Evolutionary conservation across 2,113 vertebrate species (phyloP).

Genomic region (Carassius gibelio): DNA sequence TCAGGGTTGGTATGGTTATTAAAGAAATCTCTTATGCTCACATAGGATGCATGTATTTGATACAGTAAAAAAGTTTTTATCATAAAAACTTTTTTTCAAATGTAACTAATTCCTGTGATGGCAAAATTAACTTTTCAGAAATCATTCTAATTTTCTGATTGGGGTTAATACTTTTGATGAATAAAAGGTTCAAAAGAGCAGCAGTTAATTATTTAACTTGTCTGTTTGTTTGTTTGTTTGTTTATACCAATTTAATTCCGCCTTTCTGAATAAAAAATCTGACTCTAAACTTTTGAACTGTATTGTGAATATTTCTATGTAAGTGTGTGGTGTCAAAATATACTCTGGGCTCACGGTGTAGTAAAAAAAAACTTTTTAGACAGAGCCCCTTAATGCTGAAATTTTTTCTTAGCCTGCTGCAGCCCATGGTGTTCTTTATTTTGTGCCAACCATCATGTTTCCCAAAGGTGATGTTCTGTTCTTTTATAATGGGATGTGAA

Average conservation of each 20-base stretch:
- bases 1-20: neutral
- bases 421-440: neutral
- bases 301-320: neutral
- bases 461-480: slow-evolving; percentile 26
- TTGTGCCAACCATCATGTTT: neutral
- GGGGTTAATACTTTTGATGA: neutral
- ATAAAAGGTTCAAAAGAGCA: neutral
- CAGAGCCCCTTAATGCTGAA: neutral
- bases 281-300: neutral
- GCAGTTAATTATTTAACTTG: neutral
- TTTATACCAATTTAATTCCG: neutral
- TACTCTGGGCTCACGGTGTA: neutral
- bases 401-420: neutral
- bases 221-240: neutral
- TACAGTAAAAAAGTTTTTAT: neutral
- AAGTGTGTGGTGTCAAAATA: slow-evolving; percentile 1
- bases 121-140: neutral
- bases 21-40: neutral
- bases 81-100: neutral
- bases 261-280: neutral
- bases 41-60: neutral
- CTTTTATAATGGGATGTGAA: slow-evolving; percentile 39
- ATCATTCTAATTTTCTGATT: neutral
- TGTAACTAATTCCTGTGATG: neutral
- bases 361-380: slow-evolving; percentile 3